Base-by-base conservation (phyloP, 1,140 invertebrate genomes). In the Formica selysi region DNA sequence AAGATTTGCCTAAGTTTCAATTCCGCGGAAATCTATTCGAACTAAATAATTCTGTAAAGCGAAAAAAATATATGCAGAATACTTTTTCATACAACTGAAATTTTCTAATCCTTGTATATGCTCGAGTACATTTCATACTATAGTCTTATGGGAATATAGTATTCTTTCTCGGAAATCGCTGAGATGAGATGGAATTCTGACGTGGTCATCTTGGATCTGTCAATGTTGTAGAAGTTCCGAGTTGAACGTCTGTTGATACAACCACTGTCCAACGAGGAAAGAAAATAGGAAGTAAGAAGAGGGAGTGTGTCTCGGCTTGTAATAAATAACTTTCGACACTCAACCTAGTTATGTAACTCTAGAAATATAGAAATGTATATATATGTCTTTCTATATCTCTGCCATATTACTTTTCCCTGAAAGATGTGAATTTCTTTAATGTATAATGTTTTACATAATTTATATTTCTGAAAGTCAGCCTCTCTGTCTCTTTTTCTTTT, bases 291-390 rank as follows among this genome's bases (percentile, higher is more conserved):
- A 84, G 2, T 59, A 48, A 61, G 26, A 29, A 26, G 41, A 10
- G 32, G 2, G 22, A 70, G 13, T 19, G 3, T 44, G 51, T 59
- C 36, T 36, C 38, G 26, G 22, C 1, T 83, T 8, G 7, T 48
- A 83, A 73, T 48, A 83, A 73, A 83, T 74, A 67, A 68, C 22
- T 79, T 68, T 36, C 16, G 19, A 64, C n/a, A 36, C n/a, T 79
- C 11, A 26, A 54, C 5, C 64, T 57, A 85, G 44, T 2, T 38
- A 19, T 11, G 11, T 44, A 32, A 81, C 44, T 78, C 10, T 22
- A 59, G 38, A 36, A 48, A 44, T 51, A 51, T 61, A n/a, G 38
- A 73, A 73, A 11, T 44, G 10, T 29, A 41, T 80, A 2, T 51
- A 10, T 29, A 57, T 71, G 8, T 70, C 5, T 26, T 26, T 22